Evolutionary conservation across 2,888 invertebrate genomes (phyloP), one percentile per base, ranked within the genome.

Genomic region (Ctenicera cuprea): DNA sequence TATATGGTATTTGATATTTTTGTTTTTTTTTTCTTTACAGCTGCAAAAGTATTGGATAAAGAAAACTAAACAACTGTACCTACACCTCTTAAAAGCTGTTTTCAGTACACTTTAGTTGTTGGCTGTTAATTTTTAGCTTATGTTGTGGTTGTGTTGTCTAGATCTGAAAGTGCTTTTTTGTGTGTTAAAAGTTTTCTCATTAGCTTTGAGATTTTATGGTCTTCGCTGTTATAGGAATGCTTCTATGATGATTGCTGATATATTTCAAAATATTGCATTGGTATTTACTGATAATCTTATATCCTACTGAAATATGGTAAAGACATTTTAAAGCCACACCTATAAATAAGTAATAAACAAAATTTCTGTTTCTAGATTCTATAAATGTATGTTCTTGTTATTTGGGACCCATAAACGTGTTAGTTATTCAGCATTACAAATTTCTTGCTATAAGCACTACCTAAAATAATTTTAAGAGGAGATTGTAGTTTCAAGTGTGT

Each of bases 11-110:
- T 12, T 26, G 45, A 22, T 37, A 7, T n/a, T 43, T 20, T 26
- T 5, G 30, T 37, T 5, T 5, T 52, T 33, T 16, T 43, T 57
- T 63, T 71, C 71, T 76, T 83, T 83, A 65, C 77, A 83, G 83
- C 81, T 45, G 45, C 77, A 67, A 82, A 83, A 76, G n/a, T 82
- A n/a, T 78, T 83, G 75, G 81, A 81, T 3, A 83, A 83, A 73
- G 75, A 77, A 16, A 76, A 83, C 41, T 83, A 78, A 80, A 71
- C 50, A 22, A 20, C 59, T 11, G 18, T 9, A 37, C 18, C 14
- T n/a, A 20, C 20, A 59, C 20, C 38, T 59, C 20, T 9, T 30
- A 54, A 37, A 54, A 20, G 59, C 20, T 20, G 59, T 59, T 59
- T 59, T 38, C 41, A 30, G 48, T 54, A 54, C 22, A 62, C 41